A percentile compares a stretch with the other conserved stretches of the same genome.
Conservation (phyloP, 2,888 invertebrate genomes). For the Synanthedon myopaeformis region DNA sequence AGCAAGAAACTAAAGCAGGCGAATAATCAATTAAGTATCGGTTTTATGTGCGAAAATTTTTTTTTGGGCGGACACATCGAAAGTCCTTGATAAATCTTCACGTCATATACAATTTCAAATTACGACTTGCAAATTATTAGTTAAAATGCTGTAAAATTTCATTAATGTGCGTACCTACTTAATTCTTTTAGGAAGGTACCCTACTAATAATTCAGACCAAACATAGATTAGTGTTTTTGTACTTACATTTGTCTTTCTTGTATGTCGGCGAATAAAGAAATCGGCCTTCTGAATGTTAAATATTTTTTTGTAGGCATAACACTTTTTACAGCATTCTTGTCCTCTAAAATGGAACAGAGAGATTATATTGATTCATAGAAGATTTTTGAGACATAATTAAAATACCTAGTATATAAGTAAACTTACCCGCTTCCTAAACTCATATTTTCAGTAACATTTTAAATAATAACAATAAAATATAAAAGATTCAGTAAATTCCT, state of each 20-base stretch:
- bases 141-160: no score
- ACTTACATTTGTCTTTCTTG: conserved; percentile 1
- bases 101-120: no score
- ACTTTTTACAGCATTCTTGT: conserved; percentile 13
- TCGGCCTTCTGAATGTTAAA: conserved; percentile 22
- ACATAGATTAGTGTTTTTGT: not conserved
- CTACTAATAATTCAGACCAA: no score
- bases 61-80: no score
- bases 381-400: not conserved
- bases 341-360: not conserved
- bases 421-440: not conserved
- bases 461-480: not conserved
- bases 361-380: not conserved
- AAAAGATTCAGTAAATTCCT: not conserved
- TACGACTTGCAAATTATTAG: no score
- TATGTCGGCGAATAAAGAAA: conserved; percentile 7
- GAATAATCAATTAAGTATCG: no score
- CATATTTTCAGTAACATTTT: not conserved
- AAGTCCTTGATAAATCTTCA: no score
- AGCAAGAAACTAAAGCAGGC: no score
- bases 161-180: no score
- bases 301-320: conserved; percentile 23
- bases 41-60: no score
- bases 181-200: no score
- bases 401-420: not conserved